Evolutionary conservation across 1,140 invertebrate species (phyloP).

Genomic region (Popillia japonica): DNA sequence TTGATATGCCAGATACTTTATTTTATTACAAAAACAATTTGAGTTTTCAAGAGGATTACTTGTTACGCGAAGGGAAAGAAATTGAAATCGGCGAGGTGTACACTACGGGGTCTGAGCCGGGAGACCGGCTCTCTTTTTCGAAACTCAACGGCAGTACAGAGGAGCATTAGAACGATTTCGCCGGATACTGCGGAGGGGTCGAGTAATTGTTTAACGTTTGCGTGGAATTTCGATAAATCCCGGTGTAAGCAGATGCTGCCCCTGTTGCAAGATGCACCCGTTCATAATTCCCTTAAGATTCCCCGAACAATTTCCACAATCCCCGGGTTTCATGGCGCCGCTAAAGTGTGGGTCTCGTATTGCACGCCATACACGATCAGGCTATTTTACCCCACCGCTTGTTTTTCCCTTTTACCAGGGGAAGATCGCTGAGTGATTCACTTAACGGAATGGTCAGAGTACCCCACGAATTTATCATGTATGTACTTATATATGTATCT

Average conservation of each 20-base stretch:
- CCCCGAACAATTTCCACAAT: constrained; percentile 3
- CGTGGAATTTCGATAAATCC: background rate
- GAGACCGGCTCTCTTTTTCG: background rate
- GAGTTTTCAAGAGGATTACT: constrained; percentile 1
- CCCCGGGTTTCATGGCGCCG: background rate
- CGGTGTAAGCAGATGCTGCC: constrained; percentile 9
- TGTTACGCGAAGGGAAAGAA: background rate
- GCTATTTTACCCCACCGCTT: background rate
- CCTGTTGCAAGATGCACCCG: constrained; percentile 18
- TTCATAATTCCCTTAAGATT: constrained; percentile 20
- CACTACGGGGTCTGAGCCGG: too few relatives aligned
- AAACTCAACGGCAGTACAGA: background rate
- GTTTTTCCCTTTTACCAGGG: background rate
- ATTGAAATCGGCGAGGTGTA: background rate
- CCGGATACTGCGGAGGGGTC: background rate
- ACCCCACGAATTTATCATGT: background rate
- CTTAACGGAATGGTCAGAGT: constrained; percentile 12
- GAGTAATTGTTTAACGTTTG: constrained; percentile 11
- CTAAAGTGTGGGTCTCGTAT: background rate
- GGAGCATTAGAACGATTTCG: background rate
- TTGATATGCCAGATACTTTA: constrained; percentile 2
- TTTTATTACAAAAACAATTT: constrained; percentile 18
- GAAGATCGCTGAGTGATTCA: constrained; percentile 18
- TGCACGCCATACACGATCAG: background rate
- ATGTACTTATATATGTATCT: background rate